Evolutionary conservation across 2,888 invertebrate species (phyloP).

Genomic region (Eupithecia subumbrata): DNA sequence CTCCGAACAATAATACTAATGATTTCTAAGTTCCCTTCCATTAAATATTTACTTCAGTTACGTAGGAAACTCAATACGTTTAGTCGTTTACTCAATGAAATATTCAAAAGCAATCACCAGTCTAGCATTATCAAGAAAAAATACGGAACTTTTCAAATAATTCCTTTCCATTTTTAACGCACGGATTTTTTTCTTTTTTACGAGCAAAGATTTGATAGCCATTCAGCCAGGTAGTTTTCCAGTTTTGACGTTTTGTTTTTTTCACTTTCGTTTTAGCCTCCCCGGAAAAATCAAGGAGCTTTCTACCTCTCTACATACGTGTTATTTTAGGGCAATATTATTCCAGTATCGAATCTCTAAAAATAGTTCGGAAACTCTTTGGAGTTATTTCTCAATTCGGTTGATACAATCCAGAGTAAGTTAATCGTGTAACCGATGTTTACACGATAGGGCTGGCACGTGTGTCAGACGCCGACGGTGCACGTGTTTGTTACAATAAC

Average conservation of each 20-base stretch:
- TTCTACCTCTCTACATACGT: background rate
- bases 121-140: constrained; percentile 54
- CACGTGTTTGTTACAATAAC: constrained; percentile 73
- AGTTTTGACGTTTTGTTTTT: constrained; percentile 11
- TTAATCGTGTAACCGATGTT: constrained; percentile 56
- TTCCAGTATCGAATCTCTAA: background rate
- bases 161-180: constrained; percentile 61
- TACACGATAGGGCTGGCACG: constrained; percentile 58
- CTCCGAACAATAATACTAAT: constrained; percentile 56
- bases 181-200: constrained; percentile 36
- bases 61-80: constrained; percentile 60
- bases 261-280: background rate
- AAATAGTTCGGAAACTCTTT: background rate
- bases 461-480: constrained; percentile 46
- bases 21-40: constrained; percentile 52
- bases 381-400: constrained; percentile 25
- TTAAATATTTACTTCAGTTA: constrained; percentile 56
- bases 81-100: constrained; percentile 55
- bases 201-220: constrained; percentile 24
- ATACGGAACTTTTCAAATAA: constrained; percentile 56
- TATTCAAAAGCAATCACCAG: constrained; percentile 67
- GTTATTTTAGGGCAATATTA: constrained; percentile 5
- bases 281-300: background rate
- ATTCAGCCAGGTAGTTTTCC: constrained; percentile 27
- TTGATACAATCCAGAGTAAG: constrained; percentile 36